Evolutionary conservation across 2,888 invertebrate genomes (phyloP).

Genomic region (Cancer borealis): DNA sequence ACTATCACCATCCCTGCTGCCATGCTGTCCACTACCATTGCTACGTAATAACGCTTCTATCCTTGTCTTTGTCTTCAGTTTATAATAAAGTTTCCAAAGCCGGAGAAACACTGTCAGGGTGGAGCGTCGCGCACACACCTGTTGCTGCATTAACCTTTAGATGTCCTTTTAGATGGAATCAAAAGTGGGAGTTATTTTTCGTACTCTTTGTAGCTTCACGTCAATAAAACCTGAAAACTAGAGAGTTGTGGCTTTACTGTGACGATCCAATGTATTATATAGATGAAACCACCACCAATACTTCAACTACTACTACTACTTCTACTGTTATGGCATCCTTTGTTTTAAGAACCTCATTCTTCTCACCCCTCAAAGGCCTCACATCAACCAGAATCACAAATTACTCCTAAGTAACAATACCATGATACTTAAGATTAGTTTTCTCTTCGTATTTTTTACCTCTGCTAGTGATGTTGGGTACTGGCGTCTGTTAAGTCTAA

Average conservation of each 20-base stretch:
- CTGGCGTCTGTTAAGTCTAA: too few relatives aligned
- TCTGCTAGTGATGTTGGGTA: too few relatives aligned
- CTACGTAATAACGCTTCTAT: background rate
- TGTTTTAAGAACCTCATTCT: too few relatives aligned
- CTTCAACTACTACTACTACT: too few relatives aligned
- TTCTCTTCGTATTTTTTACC: too few relatives aligned
- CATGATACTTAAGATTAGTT: too few relatives aligned
- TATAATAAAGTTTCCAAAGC: constrained; percentile 14
- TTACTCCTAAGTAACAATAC: too few relatives aligned
- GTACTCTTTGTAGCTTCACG: constrained; percentile 29
- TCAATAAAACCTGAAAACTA: background rate
- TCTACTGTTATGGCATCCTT: too few relatives aligned
- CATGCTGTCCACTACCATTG: constrained; percentile 33
- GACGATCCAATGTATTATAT: background rate
- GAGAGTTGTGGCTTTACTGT: background rate
- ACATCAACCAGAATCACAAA: too few relatives aligned
- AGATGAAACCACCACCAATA: too few relatives aligned
- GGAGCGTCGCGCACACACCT: background rate
- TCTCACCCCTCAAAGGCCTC: too few relatives aligned
- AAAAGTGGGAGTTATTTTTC: background rate
- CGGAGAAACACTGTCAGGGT: background rate
- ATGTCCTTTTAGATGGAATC: background rate
- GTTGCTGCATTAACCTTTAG: constrained; percentile 6
- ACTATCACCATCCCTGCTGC: background rate
- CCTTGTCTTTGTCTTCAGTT: background rate